Base-by-base conservation (phyloP, 2,797 vertebrate genomes). In the Hydrolagus colliei region DNA sequence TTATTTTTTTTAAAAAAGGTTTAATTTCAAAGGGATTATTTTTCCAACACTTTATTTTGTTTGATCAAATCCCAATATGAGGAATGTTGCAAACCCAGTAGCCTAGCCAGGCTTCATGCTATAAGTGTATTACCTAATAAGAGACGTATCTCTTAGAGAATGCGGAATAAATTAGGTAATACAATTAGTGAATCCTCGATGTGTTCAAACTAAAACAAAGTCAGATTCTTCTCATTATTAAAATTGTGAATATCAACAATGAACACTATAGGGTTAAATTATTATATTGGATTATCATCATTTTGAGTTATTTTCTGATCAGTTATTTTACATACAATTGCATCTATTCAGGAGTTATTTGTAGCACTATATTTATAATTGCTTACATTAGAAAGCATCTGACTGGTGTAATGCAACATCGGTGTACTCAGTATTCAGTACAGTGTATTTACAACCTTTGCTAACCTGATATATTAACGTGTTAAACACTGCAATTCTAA, bases 1-100 rank as follows among this genome's bases (percentile, higher is more conserved):
- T 20, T 41, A 82, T 82, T 16, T 68, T 82, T 35, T 68, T 82
- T 35, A 68, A 82, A 82, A 82, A 82, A 82, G 79, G 62, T 27
- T 35, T 68, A 67, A 67, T 82, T 76, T 20, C 4, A 68, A 82
- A 22, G 41, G 41, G 41, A 52, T 52, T 52, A 3, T 52, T 6
- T 52, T 52, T 52, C 2, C 41, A 52, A 52, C 41, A 52, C 59
- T 79, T 79, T 18, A 68, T 82, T 82, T 82, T 82, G 65, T 41
- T 82, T 67, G 68, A 82, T 71, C 27, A 11, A 9, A 59, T 59
- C 35, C 73, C 13, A 52, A 18, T 75, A 75, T 65, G 14, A 10
- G 16, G 14, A 22, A 22, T 35, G 41, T 82, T 52, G 5, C n/a
- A 13, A 80, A 62, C 11, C 27, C 61, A 16, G 14, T 18, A 68